Base-by-base conservation (phyloP, 2,888 invertebrate species). In the Agrochola circellaris region DNA sequence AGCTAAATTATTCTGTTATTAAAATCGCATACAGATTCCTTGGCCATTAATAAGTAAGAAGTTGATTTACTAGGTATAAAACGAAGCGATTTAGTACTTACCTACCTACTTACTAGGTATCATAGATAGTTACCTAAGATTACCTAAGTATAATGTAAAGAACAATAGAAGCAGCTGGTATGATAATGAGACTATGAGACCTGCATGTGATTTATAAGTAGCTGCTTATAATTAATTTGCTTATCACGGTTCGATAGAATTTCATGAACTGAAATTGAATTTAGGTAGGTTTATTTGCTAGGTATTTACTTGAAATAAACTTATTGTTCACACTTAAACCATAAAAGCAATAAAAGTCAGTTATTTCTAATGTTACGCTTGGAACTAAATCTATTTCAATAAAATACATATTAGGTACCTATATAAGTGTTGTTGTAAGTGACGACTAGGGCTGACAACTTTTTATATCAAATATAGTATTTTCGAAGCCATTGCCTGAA, bases 261-360 rank as follows among this genome's bases (percentile, higher is more conserved):
- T 20, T 71, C 26, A 64, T 30, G 51, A 68, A 45, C 34, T 60
- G n/a, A 62, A 71, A 81, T 71, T 68, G 20, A 38, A 62, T 71
- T 23, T 15, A 42, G 9, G 8, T 34, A 15, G 15, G 1, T 62
- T 34, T 13, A 45, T 56, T 65, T 79, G 30, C 34, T 56, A 51
- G 11, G 15, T 54, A 56, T 51, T 56, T 60, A 15, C 11, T 54
- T n/a, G 26, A 67, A 30, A 42, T 58, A 26, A 65, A 48, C 15
- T 54, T 69, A 1, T 38, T 71, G 23, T 45, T 45, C 15, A 54
- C 11, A n/a, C 30, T 30, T 30, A 30, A 30, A 30, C 30, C 30
- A 6, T 4, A 38, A 6, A 0, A 58, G 26, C 7, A n/a, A n/a
- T 42, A 13, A 48, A 60, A 34, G 6, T 56, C 3, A 15, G 7